Evolutionary conservation across 1,140 invertebrate genomes (phyloP), one percentile per base, ranked within the genome.

Genomic region (Saccostrea glomerata): DNA sequence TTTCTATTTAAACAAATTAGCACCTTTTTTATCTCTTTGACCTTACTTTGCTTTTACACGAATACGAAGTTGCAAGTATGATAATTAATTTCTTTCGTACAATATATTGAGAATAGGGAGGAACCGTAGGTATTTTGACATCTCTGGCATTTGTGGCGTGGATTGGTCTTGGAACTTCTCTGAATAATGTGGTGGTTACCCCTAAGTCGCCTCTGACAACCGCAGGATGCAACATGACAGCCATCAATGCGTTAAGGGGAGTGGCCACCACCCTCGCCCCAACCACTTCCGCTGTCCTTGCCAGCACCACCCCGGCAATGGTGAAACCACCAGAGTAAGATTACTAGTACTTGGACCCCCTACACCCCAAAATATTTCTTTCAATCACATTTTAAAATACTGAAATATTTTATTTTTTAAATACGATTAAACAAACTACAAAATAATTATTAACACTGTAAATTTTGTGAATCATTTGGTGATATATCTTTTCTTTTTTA

Each of bases 121-220:
- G 86, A 54, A 82, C 84, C 20, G 30, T 89, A 25, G 88, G 88
- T 11, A 63, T 84, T n/a, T 30, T 89, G 0, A 63, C 83, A 20
- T 60, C 88, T 0, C 56, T 89, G 25, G 82, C 20, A 13, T 23
- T 89, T 2, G 55, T 87, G 2, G 17, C 30, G 1, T 89, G 86
- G 82, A 82, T 89, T 54, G 88, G 88, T 9, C 66, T 89, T 6
- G 88, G 88, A 5, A 73, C 88, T 30, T 66, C 58, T 15, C 23
- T 89, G 17, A 85, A 89, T 25, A 84, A 87, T 17, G 86, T 89
- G 20, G 82, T 85, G 0, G 55, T 86, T 9, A 87, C 88, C 17
- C 66, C 86, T 5, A 36, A 30, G 30, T 89, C 89, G 0, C 36
- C 86, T 25, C 12, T 87, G 23, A 89, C 86, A 54, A 89, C 73